A percentile compares a stretch with the other conserved stretches of the same genome.
Conservation (phyloP, 1,140 invertebrate species). For the Odontomachus brunneus region DNA sequence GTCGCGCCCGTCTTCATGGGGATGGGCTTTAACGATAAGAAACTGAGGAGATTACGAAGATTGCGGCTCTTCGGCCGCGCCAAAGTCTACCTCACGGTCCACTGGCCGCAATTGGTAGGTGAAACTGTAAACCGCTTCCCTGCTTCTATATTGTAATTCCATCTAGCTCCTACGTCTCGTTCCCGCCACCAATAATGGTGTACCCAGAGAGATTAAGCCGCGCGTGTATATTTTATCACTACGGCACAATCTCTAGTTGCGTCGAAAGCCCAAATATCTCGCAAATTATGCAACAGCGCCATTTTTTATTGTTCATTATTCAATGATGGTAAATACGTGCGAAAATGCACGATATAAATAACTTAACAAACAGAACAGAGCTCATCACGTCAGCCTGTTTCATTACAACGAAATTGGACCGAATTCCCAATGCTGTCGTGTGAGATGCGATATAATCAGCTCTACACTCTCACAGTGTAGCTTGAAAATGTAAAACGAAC, state of each 20-base stretch:
- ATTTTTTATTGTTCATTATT: constrained; percentile 38
- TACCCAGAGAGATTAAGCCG: neutral
- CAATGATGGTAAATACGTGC: neutral
- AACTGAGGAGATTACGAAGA: constrained; percentile 86
- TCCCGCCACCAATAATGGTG: neutral
- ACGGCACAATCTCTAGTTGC: neutral
- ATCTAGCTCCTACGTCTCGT: neutral
- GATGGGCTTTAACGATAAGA: constrained; percentile 87
- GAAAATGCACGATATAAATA: neutral
- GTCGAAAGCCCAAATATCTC: neutral
- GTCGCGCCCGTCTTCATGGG: constrained; percentile 83
- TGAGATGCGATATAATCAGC: neutral
- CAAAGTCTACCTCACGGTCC: constrained; percentile 88
- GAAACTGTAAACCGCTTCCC: constrained; percentile 15
- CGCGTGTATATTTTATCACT: neutral
- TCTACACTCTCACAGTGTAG: no score
- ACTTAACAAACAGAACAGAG: neutral
- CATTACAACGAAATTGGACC: neutral
- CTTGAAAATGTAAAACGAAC: no score
- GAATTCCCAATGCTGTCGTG: neutral
- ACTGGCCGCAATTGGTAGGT: constrained; percentile 88
- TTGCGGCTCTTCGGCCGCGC: constrained; percentile 88
- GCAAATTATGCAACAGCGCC: neutral
- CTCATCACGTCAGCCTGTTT: neutral
- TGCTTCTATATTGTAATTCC: neutral